Conservation (phyloP, 1,140 invertebrate species). For the Zaprionus tsacasi region DNA sequence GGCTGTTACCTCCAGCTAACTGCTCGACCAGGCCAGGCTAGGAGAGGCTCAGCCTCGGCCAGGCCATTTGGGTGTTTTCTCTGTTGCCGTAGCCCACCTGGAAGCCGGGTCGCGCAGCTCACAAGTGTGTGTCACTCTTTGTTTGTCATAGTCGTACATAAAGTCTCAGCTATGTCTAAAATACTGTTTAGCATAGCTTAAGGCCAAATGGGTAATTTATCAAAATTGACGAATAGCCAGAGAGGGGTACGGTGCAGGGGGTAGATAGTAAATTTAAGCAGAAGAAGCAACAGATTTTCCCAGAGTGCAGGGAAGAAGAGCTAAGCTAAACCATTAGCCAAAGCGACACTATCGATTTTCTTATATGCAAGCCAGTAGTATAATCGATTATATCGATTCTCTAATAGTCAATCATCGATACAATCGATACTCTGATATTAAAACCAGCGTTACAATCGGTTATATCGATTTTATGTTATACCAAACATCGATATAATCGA, state of each 20-base stretch:
- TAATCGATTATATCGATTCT: too few species aligned
- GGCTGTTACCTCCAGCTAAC: constrained; percentile 6
- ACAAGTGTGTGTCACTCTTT: constrained; percentile 50
- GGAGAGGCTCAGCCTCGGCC: not conserved
- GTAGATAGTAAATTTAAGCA: not conserved
- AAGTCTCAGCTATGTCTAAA: constrained; percentile 37
- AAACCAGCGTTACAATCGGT: too few species aligned
- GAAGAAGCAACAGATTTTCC: not conserved
- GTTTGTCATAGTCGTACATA: constrained; percentile 58
- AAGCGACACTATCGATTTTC: too few species aligned
- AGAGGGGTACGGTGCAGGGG: not conserved
- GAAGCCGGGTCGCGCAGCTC: constrained; percentile 18
- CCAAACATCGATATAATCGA: too few species aligned
- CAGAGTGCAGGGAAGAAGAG: not conserved
- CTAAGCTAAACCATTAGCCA: too few species aligned
- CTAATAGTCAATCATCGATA: too few species aligned
- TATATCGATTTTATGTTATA: too few species aligned
- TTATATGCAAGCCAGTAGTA: too few species aligned
- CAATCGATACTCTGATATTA: too few species aligned
- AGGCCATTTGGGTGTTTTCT: constrained; percentile 13
- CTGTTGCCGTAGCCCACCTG: constrained; percentile 20
- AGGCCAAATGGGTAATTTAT: constrained; percentile 44
- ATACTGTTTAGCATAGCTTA: constrained; percentile 36
- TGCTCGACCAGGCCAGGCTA: too few species aligned
- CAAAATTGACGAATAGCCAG: constrained; percentile 14